A percentile compares a stretch with the other conserved stretches of the same genome.
Evolutionary conservation across 2,797 vertebrate species (phyloP).

Genomic region (Epinephelus malabaricus): DNA sequence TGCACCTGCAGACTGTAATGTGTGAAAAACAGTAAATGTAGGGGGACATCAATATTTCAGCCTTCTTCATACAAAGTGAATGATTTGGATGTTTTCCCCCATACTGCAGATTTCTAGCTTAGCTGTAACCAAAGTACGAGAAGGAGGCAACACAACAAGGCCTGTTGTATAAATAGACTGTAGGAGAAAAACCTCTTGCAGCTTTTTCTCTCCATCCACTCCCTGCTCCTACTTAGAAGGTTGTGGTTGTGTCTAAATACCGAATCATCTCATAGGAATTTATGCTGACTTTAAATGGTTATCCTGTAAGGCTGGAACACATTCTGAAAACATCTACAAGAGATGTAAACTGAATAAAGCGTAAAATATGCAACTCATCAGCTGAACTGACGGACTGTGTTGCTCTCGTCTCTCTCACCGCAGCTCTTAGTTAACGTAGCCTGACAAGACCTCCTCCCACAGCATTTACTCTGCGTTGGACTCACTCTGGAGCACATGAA

Average conservation of each 20-base stretch:
- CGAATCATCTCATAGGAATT: constrained; percentile 13
- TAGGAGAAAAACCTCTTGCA: constrained; percentile 9
- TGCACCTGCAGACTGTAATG: constrained; percentile 25
- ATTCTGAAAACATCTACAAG: constrained; percentile 36
- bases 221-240: background rate
- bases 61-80: constrained; percentile 56
- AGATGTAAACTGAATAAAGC: constrained; percentile 48
- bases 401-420: constrained; percentile 32
- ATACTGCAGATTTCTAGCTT: background rate
- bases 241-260: constrained; percentile 28
- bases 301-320: constrained; percentile 16
- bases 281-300: constrained; percentile 33
- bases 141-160: constrained; percentile 1
- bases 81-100: constrained; percentile 10
- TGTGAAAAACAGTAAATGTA: constrained; percentile 51
- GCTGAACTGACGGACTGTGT: constrained; percentile 40
- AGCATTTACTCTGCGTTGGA: constrained; percentile 63
- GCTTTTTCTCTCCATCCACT: background rate
- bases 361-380: constrained; percentile 60
- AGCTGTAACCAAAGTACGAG: background rate
- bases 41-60: constrained; percentile 69
- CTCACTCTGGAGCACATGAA: constrained; percentile 67
- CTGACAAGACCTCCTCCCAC: constrained; percentile 66
- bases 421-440: constrained; percentile 56
- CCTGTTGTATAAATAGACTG: constrained; percentile 20